Conservation (phyloP, 2,797 vertebrate genomes). For the Pogonophryne albipinna region DNA sequence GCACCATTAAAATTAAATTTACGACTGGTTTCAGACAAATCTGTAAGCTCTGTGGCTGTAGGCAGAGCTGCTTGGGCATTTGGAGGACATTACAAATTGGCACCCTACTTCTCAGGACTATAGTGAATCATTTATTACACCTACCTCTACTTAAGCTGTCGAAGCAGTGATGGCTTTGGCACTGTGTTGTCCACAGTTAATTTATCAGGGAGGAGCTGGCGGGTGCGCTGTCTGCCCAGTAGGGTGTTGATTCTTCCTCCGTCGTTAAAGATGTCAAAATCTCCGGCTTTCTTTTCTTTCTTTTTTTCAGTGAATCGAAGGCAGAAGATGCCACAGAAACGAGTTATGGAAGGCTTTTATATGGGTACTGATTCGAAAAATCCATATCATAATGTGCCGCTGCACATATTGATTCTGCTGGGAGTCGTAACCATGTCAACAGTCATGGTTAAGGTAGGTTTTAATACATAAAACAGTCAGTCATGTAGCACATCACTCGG, state of each 20-base stretch:
- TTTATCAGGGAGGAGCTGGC: slow-evolving; percentile 71
- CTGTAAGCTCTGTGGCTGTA: slow-evolving; percentile 61
- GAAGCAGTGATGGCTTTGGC: slow-evolving; percentile 75
- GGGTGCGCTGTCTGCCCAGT: slow-evolving; percentile 35
- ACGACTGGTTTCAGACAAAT: slow-evolving; percentile 81
- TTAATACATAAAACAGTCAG: slow-evolving; percentile 8
- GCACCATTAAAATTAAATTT: slow-evolving; percentile 86
- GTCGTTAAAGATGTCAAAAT: slow-evolving; percentile 61
- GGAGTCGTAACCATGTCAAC: slow-evolving; percentile 2
- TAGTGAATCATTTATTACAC: slow-evolving; percentile 83
- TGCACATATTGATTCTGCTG: slow-evolving; percentile 11
- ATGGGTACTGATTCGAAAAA: slow-evolving; percentile 27
- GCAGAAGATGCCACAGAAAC: not conserved
- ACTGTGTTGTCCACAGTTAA: slow-evolving; percentile 72
- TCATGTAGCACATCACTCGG: not conserved
- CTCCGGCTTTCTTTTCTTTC: slow-evolving; percentile 26
- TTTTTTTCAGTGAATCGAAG: slow-evolving; percentile 18
- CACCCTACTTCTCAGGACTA: slow-evolving; percentile 74
- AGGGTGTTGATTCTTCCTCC: slow-evolving; percentile 38
- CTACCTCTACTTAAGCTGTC: slow-evolving; percentile 83
- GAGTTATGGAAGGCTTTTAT: slow-evolving; percentile 10
- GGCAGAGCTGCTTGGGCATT: slow-evolving; percentile 69
- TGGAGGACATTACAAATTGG: slow-evolving; percentile 84
- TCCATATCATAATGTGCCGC: slow-evolving; percentile 21
- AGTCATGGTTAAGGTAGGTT: not conserved